phyloP scores from a whole-genome alignment of 2,797 vertebrate genomes.

The Heterohyrax brucei region DNA sequence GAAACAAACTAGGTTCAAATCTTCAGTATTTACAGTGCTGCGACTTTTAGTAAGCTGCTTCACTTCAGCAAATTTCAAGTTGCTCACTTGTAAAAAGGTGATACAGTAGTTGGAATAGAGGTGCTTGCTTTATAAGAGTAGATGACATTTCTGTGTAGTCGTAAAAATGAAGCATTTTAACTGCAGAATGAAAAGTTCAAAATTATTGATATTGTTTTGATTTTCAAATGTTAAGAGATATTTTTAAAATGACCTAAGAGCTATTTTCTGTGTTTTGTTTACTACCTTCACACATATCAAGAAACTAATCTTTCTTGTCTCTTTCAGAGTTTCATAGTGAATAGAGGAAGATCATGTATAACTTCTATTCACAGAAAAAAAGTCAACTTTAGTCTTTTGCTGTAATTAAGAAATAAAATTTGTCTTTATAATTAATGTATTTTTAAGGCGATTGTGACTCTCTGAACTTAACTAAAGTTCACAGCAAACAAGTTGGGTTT shows the following conservation, averaged over 20 bases:
- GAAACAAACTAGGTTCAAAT: not conserved
- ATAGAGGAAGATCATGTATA: not conserved
- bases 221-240: slow-evolving; percentile 45
- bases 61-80: not conserved
- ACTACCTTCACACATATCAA: slow-evolving; percentile 10
- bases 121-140: not conserved
- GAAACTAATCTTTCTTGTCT: slow-evolving; percentile 9
- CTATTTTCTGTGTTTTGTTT: slow-evolving; percentile 39
- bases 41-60: slow-evolving; percentile 38
- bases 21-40: not conserved
- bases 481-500: no score
- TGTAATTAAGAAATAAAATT: slow-evolving; percentile 25
- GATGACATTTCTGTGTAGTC: not conserved
- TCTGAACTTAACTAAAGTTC: not conserved
- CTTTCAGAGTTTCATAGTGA: not conserved
- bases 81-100: slow-evolving; percentile 29
- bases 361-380: slow-evolving; percentile 38
- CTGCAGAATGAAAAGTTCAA: slow-evolving; percentile 37
- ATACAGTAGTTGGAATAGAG: not conserved
- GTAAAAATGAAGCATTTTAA: slow-evolving; percentile 56
- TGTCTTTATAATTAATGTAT: not conserved
- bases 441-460: not conserved
- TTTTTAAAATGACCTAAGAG: slow-evolving; percentile 32
- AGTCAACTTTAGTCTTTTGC: slow-evolving; percentile 24
- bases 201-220: slow-evolving; percentile 19